Percentiles rank a stretch among this genome's conserved stretches.
Conservation (phyloP, 2,797 vertebrate genomes). For the Pelochelys cantorii region DNA sequence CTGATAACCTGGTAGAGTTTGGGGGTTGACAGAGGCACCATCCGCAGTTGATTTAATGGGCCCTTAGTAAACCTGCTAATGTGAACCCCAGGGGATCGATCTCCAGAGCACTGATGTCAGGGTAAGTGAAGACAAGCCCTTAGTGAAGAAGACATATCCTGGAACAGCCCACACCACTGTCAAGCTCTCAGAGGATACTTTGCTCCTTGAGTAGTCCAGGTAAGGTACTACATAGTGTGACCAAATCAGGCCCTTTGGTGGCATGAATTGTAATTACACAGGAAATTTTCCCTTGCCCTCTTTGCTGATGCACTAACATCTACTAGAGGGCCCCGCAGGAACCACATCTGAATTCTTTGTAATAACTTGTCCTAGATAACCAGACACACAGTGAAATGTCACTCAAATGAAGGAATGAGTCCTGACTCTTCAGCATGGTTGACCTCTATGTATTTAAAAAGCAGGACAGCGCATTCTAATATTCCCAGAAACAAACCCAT, state of each 20-base stretch:
- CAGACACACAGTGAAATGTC: background rate
- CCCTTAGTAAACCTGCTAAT: no score
- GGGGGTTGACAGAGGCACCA: no score
- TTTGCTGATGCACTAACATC: background rate
- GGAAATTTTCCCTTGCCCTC: rapidly evolving
- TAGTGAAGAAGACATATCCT: background rate
- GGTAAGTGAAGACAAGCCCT: no score
- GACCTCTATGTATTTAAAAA: conserved; percentile 5
- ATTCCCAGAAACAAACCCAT: conserved; percentile 48
- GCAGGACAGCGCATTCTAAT: background rate
- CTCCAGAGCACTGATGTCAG: no score
- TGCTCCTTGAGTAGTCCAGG: background rate
- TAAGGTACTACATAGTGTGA: rapidly evolving
- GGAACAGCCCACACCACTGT: background rate
- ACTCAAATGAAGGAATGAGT: conserved; percentile 12
- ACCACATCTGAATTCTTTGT: rapidly evolving
- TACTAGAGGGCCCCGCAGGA: background rate
- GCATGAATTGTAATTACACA: rapidly evolving
- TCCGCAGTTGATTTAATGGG: no score
- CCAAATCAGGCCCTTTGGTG: rapidly evolving
- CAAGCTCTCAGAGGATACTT: background rate
- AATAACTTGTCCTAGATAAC: background rate
- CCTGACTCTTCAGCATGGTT: background rate
- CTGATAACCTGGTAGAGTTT: no score
- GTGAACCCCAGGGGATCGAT: no score